phyloP scores from a whole-genome alignment of 2,113 vertebrate species.

The Notarius quadriscutis region DNA sequence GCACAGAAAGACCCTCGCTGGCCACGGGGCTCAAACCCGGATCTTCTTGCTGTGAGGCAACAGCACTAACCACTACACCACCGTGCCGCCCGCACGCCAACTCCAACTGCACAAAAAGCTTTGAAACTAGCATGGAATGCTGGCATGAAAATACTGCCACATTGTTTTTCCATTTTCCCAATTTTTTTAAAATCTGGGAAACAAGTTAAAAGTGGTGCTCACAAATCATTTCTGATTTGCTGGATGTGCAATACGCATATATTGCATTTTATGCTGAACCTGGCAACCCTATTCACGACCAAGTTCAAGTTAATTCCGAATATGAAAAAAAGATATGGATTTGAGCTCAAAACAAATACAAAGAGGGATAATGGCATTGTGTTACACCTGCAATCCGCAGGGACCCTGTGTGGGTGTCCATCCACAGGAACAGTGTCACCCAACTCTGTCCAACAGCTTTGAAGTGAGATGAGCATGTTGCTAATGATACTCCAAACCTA shows the following conservation, averaged over 20 bases:
- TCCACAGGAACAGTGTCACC: background rate
- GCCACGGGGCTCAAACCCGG: no score
- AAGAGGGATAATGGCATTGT: background rate
- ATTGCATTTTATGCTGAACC: background rate
- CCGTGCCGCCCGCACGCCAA: background rate
- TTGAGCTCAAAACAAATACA: background rate
- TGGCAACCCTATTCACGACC: background rate
- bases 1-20: no score
- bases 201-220: background rate
- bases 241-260: background rate
- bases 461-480: background rate
- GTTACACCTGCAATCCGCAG: background rate
- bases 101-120: background rate
- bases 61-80: no score
- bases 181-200: background rate
- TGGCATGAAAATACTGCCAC: no score
- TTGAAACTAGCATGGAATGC: background rate
- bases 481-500: background rate
- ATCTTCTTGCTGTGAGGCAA: no score
- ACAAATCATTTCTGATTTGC: background rate
- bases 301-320: background rate
- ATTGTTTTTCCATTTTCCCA: background rate
- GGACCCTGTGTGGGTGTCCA: background rate
- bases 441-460: background rate
- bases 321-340: background rate